These are phyloP conservation scores for Laticauda laticaudata DNA, from an alignment of 2,113 vertebrate genomes.

Conservation along the genomic window DNA sequence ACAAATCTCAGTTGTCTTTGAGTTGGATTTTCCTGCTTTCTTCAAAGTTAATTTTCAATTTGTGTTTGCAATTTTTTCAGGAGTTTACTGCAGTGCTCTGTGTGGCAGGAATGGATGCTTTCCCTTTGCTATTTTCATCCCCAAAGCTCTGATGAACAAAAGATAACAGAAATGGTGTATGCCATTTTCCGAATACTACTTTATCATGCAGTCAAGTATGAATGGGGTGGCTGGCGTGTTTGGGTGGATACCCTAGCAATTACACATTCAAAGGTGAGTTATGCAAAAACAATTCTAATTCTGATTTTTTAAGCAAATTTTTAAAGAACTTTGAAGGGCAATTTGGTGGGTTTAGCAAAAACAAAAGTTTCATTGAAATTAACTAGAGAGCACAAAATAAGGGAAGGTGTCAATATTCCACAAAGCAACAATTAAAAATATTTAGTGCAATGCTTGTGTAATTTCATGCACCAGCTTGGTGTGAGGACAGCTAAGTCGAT, in stretches of 20 bases:
- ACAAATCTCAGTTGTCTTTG: not conserved
- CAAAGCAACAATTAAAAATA: not conserved
- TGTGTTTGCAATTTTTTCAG: constrained; percentile 66
- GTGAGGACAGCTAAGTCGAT: not conserved
- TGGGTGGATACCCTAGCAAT: constrained; percentile 99
- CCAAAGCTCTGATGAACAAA: constrained; percentile 89
- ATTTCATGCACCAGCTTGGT: not conserved
- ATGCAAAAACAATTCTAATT: not conserved
- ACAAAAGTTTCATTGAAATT: not conserved
- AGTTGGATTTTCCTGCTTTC: not conserved
- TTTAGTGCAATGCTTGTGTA: not conserved
- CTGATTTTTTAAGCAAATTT: not conserved
- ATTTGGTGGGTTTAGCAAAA: not conserved
- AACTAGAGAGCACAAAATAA: constrained; percentile 1
- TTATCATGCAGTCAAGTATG: constrained; percentile 96
- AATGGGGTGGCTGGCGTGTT: constrained; percentile 99
- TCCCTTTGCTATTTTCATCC: constrained; percentile 93
- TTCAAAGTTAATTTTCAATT: not conserved
- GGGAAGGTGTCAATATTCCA: not conserved
- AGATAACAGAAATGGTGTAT: constrained; percentile 98
- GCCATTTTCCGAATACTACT: constrained; percentile 97
- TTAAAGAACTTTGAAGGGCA: not conserved
- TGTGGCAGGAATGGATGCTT: constrained; percentile 99
- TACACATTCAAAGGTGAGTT: constrained; percentile 95
- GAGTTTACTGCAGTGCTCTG: constrained; percentile 96